Base-by-base conservation (phyloP, 1,140 invertebrate species). In the Sitophilus oryzae region DNA sequence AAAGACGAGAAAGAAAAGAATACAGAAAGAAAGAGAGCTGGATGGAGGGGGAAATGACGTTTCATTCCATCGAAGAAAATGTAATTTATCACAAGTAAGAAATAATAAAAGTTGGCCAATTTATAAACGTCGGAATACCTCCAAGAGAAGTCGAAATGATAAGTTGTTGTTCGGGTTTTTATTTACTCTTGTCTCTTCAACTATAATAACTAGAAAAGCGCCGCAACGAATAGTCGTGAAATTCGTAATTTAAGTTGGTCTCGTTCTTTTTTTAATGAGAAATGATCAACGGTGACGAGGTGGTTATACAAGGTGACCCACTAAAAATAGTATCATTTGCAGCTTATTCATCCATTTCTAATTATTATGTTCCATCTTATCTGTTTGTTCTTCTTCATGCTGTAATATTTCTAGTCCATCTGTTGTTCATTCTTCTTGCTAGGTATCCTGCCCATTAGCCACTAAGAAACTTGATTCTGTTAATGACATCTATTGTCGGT, bases 51-150 rank as follows among this genome's bases (percentile, higher is more conserved):
- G 21, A n/a, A n/a, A n/a, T n/a, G n/a, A n/a, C 42, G 41, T 43
- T 47, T 54, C 52, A 30, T 44, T 54, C 51, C 37, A 15, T 34
- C 35, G 37, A 47, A n/a, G n/a, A 48, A 54, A 54, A 25, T 30
- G 52, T 47, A 54, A 54, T 54, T 54, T 54, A 54, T 54, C 52
- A 54, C 40, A 46, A 47, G 38, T 30, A 41, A 47, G 52, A 54
- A 54, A 54, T 54, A 54, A 54, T 54, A 54, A 54, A 54, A 54
- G 16, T 54, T 54, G 22, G 44, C 38, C 52, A 54, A 54, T 54
- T 54, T 54, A 54, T 54, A 54, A 54, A 46, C 19, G 52, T 54
- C 52, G 44, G 48, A 54, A 54, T 54, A 54, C 52, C 52, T 54
- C 40, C 44, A 54, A n/a, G n/a, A n/a, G n/a, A 54, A 54, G 52